Percentiles rank a stretch among this genome's conserved stretches.
These are phyloP conservation scores for Cynocephalus volans DNA, from an alignment of 2,113 vertebrate species.

Conservation along the genomic window DNA sequence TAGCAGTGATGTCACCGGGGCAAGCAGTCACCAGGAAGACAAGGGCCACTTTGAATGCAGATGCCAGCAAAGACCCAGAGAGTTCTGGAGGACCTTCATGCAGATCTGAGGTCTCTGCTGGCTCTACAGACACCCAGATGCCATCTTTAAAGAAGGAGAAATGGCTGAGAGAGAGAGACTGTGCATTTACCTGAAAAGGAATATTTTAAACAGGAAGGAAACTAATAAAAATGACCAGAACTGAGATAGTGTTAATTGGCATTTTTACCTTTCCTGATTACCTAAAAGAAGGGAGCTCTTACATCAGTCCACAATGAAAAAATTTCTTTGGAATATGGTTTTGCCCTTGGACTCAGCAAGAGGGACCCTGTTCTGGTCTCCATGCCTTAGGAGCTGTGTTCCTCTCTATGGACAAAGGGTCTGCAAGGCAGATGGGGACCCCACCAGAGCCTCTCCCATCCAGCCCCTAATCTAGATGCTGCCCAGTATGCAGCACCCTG, in stretches of 20 bases:
- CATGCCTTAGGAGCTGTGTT: neutral
- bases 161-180: neutral
- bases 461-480: neutral
- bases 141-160: neutral
- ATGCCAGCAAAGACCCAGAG: neutral
- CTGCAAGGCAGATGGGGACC: neutral
- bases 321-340: neutral
- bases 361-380: neutral
- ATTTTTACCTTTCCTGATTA: constrained; percentile 17
- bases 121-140: neutral
- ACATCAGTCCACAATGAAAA: neutral
- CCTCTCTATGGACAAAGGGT: too few relatives aligned
- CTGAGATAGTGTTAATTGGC: neutral
- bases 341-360: neutral
- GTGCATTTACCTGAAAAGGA: neutral
- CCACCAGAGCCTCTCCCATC: neutral
- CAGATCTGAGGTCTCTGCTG: neutral
- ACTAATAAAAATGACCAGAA: neutral
- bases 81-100: neutral
- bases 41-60: neutral
- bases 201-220: neutral
- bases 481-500: neutral
- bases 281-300: neutral
- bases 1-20: neutral
- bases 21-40: neutral